These are phyloP conservation scores for Halcyon smyrnensis DNA, from an alignment of 2,797 vertebrate species.

Conservation along the genomic window DNA sequence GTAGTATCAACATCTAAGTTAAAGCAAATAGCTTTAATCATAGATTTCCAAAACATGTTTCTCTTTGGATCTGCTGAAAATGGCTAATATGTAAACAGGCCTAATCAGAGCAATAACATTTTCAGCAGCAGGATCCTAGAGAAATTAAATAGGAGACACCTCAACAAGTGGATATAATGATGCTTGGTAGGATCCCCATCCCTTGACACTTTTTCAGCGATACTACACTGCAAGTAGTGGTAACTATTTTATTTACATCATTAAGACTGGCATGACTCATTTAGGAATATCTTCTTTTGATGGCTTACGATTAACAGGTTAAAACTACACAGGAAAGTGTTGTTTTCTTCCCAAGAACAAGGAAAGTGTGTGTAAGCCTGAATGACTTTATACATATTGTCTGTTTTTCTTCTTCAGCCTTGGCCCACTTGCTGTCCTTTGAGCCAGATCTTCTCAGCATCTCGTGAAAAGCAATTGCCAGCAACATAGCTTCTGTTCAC, in stretches of 20 bases:
- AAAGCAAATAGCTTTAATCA: slow-evolving; percentile 48
- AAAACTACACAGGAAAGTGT: background rate
- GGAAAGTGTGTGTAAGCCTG: background rate
- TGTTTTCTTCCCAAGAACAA: background rate
- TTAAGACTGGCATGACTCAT: background rate
- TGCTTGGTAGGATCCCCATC: background rate
- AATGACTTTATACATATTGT: background rate
- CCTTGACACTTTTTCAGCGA: background rate
- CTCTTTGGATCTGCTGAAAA: background rate
- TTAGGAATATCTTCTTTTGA: background rate
- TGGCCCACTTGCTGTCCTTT: background rate
- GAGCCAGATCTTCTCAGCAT: background rate
- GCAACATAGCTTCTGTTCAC: background rate
- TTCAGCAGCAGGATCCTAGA: background rate
- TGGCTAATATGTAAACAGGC: background rate
- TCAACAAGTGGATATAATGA: background rate
- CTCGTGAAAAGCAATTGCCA: background rate
- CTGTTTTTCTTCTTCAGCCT: background rate
- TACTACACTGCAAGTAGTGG: background rate
- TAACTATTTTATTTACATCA: background rate
- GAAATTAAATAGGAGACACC: background rate
- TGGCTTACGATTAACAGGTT: background rate
- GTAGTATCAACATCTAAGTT: slow-evolving; percentile 33
- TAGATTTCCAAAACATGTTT: background rate
- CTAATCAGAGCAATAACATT: slow-evolving; percentile 15